Evolutionary conservation across 2,797 vertebrate species (phyloP).

Genomic region (Scomberomorus guttatus): DNA sequence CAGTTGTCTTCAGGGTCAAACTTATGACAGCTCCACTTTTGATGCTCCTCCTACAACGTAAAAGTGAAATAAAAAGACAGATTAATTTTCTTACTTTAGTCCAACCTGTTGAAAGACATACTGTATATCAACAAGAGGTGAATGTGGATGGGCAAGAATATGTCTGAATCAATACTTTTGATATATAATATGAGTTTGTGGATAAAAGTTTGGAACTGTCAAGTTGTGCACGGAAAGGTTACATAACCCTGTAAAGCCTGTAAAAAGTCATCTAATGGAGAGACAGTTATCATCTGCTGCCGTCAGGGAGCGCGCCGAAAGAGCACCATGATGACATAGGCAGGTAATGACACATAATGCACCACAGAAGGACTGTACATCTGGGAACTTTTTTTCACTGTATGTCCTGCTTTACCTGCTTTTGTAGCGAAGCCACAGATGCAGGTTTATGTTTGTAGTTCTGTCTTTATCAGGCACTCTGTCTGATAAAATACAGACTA

Average conservation of each 20-base stretch:
- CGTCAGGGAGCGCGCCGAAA: slow-evolving; percentile 44
- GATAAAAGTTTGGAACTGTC: neutral
- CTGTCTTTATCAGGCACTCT: slow-evolving; percentile 52
- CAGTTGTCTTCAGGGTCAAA: slow-evolving; percentile 17
- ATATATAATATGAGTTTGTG: neutral
- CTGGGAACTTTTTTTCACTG: slow-evolving; percentile 15
- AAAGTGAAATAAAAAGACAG: slow-evolving; percentile 14
- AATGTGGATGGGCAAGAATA: neutral
- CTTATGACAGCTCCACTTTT: slow-evolving; percentile 1
- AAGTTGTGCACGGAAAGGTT: slow-evolving; percentile 17
- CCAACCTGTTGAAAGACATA: slow-evolving; percentile 16
- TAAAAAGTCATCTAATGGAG: slow-evolving; percentile 34
- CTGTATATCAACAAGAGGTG: slow-evolving; percentile 7
- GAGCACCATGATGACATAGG: slow-evolving; percentile 25
- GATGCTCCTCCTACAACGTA: neutral
- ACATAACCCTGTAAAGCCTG: slow-evolving; percentile 25
- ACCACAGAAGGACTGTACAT: neutral
- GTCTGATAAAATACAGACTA: slow-evolving; percentile 42
- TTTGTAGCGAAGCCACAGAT: slow-evolving; percentile 7
- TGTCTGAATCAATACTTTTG: slow-evolving; percentile 12
- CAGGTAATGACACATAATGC: slow-evolving; percentile 62
- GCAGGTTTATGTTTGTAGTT: slow-evolving; percentile 17
- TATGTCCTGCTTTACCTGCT: neutral
- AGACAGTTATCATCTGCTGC: slow-evolving; percentile 32
- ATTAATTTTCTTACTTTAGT: neutral